Conservation (phyloP, 1,140 invertebrate genomes). For the Microvelia longipes region DNA sequence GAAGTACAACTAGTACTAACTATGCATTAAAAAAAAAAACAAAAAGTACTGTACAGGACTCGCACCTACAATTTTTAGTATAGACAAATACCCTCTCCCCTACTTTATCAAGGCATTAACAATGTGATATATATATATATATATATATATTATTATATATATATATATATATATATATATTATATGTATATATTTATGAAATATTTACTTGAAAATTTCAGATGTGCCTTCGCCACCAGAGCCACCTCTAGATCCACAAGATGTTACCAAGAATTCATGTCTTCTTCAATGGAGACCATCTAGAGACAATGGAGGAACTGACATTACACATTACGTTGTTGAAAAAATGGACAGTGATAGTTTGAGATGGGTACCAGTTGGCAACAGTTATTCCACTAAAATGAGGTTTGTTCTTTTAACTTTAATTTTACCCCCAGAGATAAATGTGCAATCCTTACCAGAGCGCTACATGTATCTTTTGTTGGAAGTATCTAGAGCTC, state of each 20-base stretch:
- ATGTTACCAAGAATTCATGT: slow-evolving; percentile 73
- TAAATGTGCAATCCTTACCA: not conserved
- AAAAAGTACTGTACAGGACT: too few species aligned
- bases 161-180: not conserved
- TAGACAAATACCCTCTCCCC: too few species aligned
- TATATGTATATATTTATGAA: not conserved
- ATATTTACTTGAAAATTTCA: slow-evolving; percentile 2
- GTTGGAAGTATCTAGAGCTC: too few species aligned
- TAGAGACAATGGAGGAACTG: slow-evolving; percentile 80
- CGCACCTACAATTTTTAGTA: too few species aligned
- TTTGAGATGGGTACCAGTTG: slow-evolving; percentile 83
- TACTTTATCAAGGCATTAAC: too few species aligned
- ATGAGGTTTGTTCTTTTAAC: slow-evolving; percentile 26
- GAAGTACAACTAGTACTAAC: too few species aligned
- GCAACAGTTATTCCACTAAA: slow-evolving; percentile 48
- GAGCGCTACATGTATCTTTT: not conserved
- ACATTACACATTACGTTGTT: slow-evolving; percentile 78
- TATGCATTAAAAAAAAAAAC: too few species aligned
- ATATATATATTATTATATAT: too few species aligned
- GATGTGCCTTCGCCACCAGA: slow-evolving; percentile 75
- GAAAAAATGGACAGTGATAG: slow-evolving; percentile 91
- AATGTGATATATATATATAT: too few species aligned
- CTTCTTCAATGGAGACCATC: slow-evolving; percentile 72
- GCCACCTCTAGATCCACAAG: slow-evolving; percentile 63
- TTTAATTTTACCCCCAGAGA: not conserved